Percentiles rank a stretch among this genome's conserved stretches.
Conservation (phyloP, 2,113 vertebrate genomes). For the Amblyornis subalaris region DNA sequence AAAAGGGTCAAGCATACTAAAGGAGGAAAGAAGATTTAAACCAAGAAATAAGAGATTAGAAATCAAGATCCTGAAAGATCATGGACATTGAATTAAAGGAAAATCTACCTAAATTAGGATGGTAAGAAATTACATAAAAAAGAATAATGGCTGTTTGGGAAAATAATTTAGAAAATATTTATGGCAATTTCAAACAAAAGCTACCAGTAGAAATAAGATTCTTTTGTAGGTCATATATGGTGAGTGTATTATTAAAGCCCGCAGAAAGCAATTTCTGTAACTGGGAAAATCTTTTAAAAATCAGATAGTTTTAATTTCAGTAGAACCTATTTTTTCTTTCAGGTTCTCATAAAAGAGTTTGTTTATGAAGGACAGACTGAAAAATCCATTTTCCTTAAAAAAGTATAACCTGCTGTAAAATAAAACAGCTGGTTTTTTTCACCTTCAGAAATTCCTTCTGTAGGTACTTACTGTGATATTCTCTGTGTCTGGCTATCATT, state of each 20-base stretch:
- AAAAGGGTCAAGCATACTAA: not conserved
- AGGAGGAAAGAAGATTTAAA: not conserved
- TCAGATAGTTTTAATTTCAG: not conserved
- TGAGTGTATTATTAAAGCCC: not conserved
- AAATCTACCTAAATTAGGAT: not conserved
- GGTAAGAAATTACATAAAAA: not conserved
- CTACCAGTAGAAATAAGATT: not conserved
- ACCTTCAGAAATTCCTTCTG: not conserved
- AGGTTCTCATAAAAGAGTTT: not conserved
- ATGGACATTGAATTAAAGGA: not conserved
- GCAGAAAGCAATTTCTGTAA: not conserved
- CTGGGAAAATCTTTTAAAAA: not conserved
- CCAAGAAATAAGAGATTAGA: not conserved
- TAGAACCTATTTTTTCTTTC: not conserved
- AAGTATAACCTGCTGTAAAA: not conserved
- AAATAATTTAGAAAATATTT: not conserved
- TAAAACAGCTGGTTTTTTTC: not conserved
- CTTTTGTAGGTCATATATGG: not conserved
- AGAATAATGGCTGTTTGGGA: not conserved
- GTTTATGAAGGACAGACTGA: not conserved
- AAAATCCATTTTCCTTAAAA: not conserved
- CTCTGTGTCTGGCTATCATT: not conserved
- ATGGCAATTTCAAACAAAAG: not conserved
- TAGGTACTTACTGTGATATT: not conserved
- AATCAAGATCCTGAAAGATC: not conserved